A percentile compares a stretch with the other conserved stretches of the same genome.
phyloP scores from a whole-genome alignment of 2,888 invertebrate species.

The Chorisops tibialis region DNA sequence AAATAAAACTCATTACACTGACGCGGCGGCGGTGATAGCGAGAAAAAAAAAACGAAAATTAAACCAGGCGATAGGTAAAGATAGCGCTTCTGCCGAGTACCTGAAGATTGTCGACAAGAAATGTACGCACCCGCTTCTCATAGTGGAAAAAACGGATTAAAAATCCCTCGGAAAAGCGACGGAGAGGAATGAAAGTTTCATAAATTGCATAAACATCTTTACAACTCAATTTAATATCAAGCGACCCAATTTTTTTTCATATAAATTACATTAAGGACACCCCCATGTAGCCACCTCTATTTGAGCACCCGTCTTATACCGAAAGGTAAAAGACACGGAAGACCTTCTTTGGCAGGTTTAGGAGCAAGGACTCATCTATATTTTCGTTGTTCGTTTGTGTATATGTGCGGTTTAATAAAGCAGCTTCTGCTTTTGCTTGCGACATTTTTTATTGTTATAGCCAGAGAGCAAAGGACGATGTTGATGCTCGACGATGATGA shows the following conservation, averaged over 20 bases:
- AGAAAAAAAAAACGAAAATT: too few relatives aligned
- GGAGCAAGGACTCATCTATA: not conserved
- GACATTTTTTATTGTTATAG: conserved; percentile 3
- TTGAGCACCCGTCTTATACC: not conserved
- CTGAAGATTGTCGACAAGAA: too few relatives aligned
- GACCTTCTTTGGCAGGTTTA: not conserved
- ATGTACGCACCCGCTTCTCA: too few relatives aligned
- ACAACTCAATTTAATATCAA: conserved; percentile 35
- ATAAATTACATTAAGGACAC: conserved; percentile 35
- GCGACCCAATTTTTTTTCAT: conserved; percentile 34
- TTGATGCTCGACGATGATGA: too few relatives aligned
- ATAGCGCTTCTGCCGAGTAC: too few relatives aligned
- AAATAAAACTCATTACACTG: too few relatives aligned
- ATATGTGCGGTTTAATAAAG: not conserved
- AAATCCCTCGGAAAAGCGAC: not conserved
- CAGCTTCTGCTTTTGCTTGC: too few relatives aligned
- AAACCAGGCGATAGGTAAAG: too few relatives aligned
- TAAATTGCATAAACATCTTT: conserved; percentile 35
- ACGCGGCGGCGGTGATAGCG: too few relatives aligned
- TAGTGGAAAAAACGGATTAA: not conserved
- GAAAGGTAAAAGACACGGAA: not conserved
- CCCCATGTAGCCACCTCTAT: conserved; percentile 2
- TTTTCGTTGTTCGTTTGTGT: not conserved
- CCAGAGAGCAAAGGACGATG: not conserved
- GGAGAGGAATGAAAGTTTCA: conserved; percentile 23